phyloP scores from a whole-genome alignment of 2,797 vertebrate genomes.

The Fundulus diaphanus region DNA sequence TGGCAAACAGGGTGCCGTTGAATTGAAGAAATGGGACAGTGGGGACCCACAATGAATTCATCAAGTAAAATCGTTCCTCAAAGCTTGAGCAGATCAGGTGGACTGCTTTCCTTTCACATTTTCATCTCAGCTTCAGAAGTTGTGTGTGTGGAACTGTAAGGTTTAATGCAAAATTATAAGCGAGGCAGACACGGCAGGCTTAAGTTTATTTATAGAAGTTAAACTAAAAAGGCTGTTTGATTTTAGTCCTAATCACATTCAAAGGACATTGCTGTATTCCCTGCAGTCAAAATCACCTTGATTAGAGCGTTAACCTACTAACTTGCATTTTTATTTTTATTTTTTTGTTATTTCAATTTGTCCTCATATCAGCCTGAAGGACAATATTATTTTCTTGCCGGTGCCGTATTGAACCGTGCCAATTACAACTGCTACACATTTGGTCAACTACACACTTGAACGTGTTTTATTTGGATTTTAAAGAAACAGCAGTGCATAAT shows the following conservation, averaged over 20 bases:
- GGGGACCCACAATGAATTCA: conserved; percentile 18
- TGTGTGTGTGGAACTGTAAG: not conserved
- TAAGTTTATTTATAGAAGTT: not conserved
- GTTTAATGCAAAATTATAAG: not conserved
- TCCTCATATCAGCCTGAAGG: not conserved
- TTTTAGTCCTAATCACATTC: not conserved
- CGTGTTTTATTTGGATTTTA: not conserved
- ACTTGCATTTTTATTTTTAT: not conserved
- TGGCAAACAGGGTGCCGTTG: conserved; percentile 20
- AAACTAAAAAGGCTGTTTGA: not conserved
- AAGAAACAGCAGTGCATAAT: not conserved
- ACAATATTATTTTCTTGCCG: not conserved
- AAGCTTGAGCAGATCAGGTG: conserved; percentile 2
- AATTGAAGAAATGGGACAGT: conserved; percentile 28
- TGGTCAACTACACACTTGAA: not conserved
- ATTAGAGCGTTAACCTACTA: not conserved
- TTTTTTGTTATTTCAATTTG: not conserved
- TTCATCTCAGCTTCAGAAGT: not conserved
- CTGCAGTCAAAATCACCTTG: not conserved
- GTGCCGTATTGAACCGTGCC: too few relatives aligned
- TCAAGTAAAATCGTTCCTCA: conserved; percentile 54
- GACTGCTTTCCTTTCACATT: not conserved
- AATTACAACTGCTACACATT: too few relatives aligned
- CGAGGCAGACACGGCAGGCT: not conserved
- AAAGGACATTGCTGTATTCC: not conserved